A percentile compares a stretch with the other conserved stretches of the same genome.
These are phyloP conservation scores for Erithacus rubecula DNA, from an alignment of 2,797 vertebrate genomes.

Conservation along the genomic window DNA sequence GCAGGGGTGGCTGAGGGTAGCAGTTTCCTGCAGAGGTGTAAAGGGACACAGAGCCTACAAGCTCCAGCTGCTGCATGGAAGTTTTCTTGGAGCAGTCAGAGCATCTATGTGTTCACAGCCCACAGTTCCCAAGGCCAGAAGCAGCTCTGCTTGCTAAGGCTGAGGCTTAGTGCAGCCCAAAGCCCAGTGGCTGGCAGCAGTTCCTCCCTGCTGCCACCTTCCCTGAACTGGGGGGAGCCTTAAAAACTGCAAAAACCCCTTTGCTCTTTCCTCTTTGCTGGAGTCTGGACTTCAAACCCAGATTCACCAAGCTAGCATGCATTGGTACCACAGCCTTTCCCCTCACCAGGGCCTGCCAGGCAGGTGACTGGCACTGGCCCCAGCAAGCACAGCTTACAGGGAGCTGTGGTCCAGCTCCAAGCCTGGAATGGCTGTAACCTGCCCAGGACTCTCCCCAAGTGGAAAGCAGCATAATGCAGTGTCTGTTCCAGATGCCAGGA, in stretches of 20 bases:
- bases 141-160: neutral
- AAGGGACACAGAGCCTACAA: neutral
- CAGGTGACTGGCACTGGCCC: conserved; percentile 8
- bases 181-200: neutral
- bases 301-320: neutral
- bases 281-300: neutral
- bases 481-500: conserved; percentile 61
- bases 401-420: neutral
- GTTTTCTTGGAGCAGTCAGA: neutral
- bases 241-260: neutral
- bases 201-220: neutral
- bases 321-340: neutral
- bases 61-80: neutral
- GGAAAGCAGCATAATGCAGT: conserved; percentile 26
- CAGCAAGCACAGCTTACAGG: neutral
- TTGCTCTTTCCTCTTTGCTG: neutral
- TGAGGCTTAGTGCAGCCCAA: neutral
- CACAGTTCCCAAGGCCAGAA: neutral
- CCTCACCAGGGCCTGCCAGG: neutral
- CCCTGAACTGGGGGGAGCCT: neutral
- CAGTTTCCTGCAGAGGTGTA: neutral
- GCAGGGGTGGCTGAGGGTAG: neutral
- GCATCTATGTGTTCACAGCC: neutral
- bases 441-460: neutral
- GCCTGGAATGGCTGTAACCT: conserved; percentile 25